Evolutionary conservation across 1,140 invertebrate species (phyloP).

Genomic region (Pteromalus puparum): DNA sequence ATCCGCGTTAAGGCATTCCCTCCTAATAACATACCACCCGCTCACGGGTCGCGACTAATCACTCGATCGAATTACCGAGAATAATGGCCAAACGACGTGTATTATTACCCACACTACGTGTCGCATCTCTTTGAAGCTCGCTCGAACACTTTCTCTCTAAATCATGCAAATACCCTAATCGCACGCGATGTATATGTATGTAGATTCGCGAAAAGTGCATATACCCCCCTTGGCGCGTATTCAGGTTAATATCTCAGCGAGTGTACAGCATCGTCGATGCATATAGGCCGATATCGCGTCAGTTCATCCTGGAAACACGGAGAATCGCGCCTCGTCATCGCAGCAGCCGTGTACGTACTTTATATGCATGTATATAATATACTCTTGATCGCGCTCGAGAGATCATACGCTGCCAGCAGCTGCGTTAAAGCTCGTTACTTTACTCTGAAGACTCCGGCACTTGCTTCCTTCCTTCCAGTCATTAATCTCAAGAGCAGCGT

Average conservation of each 20-base stretch:
- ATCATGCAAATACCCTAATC: neutral
- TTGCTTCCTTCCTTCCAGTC: neutral
- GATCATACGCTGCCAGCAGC: constrained; percentile 1
- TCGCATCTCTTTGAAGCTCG: no score
- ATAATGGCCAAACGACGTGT: neutral
- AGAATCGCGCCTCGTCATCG: neutral
- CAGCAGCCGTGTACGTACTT: neutral
- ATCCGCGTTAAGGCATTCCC: no score
- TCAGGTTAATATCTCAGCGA: constrained; percentile 1
- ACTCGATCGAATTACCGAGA: neutral
- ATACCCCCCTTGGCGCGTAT: neutral
- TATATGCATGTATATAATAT: neutral
- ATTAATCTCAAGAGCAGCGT: neutral
- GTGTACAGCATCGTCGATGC: neutral
- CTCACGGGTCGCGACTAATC: no score
- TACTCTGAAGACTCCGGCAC: neutral
- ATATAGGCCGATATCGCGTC: neutral
- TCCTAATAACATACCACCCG: neutral
- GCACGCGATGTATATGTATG: no score
- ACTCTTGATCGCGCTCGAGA: neutral
- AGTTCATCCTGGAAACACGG: neutral
- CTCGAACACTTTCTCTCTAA: neutral
- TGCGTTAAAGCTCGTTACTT: neutral
- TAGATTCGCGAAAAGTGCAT: neutral
- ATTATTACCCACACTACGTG: no score